Percentiles rank a stretch among this genome's conserved stretches.
These are phyloP conservation scores for Basileuterus tristriatus DNA, from an alignment of 2,797 vertebrate species.

Conservation along the genomic window DNA sequence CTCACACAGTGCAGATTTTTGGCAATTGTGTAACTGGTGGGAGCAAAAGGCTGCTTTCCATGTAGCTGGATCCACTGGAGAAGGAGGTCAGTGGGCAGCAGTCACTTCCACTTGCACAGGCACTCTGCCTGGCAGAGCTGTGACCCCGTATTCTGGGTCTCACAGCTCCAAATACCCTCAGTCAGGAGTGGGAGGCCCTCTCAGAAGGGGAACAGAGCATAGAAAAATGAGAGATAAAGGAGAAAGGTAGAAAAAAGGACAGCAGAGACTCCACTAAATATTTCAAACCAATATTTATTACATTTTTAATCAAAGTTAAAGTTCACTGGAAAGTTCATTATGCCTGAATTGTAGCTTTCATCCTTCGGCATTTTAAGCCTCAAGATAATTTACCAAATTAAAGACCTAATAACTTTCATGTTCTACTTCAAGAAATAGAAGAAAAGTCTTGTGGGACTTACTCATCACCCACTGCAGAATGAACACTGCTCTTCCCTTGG, in stretches of 20 bases:
- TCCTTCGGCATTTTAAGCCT: not conserved
- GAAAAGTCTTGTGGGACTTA: not conserved
- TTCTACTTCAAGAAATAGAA: constrained; percentile 13
- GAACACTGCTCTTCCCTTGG: not conserved
- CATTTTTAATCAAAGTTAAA: not conserved
- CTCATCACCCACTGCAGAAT: not conserved
- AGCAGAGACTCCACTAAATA: not conserved
- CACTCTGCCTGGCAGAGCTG: not conserved
- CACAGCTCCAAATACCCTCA: not conserved
- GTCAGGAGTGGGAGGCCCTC: not conserved
- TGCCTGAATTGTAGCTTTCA: not conserved
- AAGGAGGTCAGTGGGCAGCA: not conserved
- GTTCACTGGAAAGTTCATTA: not conserved
- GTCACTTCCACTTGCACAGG: not conserved
- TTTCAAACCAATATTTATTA: not conserved
- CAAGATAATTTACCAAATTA: not conserved
- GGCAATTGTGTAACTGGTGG: not conserved
- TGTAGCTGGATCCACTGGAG: not conserved
- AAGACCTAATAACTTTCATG: not conserved
- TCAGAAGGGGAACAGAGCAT: not conserved
- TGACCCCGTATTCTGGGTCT: accelerated
- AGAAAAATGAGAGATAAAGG: not conserved
- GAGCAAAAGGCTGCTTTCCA: not conserved
- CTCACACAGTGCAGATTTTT: accelerated
- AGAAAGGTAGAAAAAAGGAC: not conserved